These are phyloP conservation scores for Taxidea taxus DNA, from an alignment of 2,113 vertebrate species.

Conservation along the genomic window DNA sequence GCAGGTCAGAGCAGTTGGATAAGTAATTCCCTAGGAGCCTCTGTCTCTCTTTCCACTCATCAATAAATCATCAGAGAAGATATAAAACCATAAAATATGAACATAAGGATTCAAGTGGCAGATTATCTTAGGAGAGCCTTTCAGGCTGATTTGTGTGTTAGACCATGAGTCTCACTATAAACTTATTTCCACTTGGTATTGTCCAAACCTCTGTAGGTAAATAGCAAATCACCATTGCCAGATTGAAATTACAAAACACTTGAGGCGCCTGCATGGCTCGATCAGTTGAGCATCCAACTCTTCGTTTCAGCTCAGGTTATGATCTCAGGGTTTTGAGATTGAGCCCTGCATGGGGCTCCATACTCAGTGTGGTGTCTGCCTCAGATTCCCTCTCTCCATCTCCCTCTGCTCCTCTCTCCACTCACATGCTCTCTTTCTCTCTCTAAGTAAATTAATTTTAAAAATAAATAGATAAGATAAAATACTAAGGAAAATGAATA, in stretches of 20 bases:
- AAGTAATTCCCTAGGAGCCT: neutral
- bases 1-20: neutral
- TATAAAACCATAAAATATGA: neutral
- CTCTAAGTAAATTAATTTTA: neutral
- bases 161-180: neutral
- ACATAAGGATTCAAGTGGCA: neutral
- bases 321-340: neutral
- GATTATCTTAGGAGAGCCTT: neutral
- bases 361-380: neutral
- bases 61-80: neutral
- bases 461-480: neutral
- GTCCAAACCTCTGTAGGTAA: neutral
- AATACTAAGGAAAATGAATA: neutral
- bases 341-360: neutral
- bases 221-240: neutral
- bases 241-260: neutral
- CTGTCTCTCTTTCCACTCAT: neutral
- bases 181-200: neutral
- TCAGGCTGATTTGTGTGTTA: neutral
- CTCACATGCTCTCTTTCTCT: neutral
- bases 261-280: neutral
- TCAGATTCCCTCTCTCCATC: neutral
- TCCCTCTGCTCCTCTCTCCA: neutral
- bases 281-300: neutral
- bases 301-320: neutral